These are phyloP conservation scores for Sitodiplosis mosellana DNA, from an alignment of 1,140 invertebrate species.

Conservation along the genomic window DNA sequence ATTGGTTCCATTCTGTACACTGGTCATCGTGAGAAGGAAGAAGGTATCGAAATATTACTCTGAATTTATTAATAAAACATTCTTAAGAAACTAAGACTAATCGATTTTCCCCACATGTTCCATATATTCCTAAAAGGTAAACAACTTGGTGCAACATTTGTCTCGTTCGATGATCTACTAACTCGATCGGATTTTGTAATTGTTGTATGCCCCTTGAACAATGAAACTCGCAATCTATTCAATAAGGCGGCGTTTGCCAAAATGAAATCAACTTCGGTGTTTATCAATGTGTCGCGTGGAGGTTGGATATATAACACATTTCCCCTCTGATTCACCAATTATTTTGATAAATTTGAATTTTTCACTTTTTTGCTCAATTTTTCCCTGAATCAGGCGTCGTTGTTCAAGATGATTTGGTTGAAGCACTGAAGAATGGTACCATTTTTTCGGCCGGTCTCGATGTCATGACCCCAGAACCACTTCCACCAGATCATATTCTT, in stretches of 20 bases:
- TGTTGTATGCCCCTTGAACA: conserved; percentile 43
- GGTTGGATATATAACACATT: no score
- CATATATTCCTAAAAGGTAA: no score
- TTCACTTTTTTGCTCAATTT: conserved; percentile 3
- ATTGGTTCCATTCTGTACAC: conserved; percentile 49
- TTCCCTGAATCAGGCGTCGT: conserved; percentile 34
- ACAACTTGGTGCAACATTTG: conserved; percentile 42
- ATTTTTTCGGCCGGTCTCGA: conserved; percentile 80
- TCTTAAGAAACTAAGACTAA: conserved; percentile 4
- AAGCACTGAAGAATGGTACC: conserved; percentile 43
- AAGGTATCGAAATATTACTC: no score
- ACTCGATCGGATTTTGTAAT: conserved; percentile 59
- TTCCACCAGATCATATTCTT: conserved; percentile 57
- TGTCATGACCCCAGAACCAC: conserved; percentile 71
- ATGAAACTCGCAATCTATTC: conserved; percentile 53
- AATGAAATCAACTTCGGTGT: conserved; percentile 62
- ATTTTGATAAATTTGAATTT: neutral
- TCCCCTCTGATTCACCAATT: no score
- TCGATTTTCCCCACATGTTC: no score
- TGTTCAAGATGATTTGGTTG: conserved; percentile 53
- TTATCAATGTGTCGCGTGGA: conserved; percentile 66
- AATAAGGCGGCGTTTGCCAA: conserved; percentile 44
- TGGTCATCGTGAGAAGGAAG: conserved; percentile 40
- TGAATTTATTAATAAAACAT: neutral
- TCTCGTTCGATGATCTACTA: conserved; percentile 49